Conservation (phyloP, 2,888 invertebrate genomes). For the Ommatoiulus sabulosus region DNA sequence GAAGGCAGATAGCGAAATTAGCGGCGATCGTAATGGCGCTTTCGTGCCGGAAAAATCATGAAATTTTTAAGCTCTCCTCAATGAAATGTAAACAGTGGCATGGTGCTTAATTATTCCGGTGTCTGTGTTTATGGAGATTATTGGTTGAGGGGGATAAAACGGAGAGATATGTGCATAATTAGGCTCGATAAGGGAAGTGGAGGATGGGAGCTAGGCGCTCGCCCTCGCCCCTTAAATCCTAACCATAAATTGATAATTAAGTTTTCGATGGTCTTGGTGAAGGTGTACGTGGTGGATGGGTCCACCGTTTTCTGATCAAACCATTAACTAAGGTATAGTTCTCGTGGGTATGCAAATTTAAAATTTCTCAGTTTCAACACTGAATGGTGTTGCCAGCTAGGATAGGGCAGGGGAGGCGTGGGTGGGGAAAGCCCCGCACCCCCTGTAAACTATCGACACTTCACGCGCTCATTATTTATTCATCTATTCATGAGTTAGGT, state of each 20-base stretch:
- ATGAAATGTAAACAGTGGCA: conserved; percentile 51
- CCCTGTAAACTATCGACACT: neutral
- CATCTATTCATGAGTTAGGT: conserved; percentile 45
- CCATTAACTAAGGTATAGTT: conserved; percentile 19
- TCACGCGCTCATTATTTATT: conserved; percentile 44
- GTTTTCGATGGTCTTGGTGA: neutral
- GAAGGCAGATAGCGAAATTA: conserved; percentile 52
- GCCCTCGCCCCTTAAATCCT: neutral
- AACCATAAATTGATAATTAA: conserved; percentile 16
- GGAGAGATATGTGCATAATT: conserved; percentile 27
- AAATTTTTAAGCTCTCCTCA: conserved; percentile 30
- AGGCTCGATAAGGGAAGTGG: conserved; percentile 36
- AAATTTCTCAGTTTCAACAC: conserved; percentile 1
- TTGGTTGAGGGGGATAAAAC: conserved; percentile 29
- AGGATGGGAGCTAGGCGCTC: neutral
- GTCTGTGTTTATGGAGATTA: conserved; percentile 49
- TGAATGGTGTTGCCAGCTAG: neutral
- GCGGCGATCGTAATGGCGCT: conserved; percentile 46
- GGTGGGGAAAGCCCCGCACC: neutral
- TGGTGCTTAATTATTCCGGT: conserved; percentile 51
- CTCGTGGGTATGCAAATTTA: conserved; percentile 13
- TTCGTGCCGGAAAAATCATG: conserved; percentile 49
- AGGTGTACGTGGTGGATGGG: neutral
- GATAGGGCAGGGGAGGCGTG: neutral
- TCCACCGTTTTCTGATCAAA: neutral